Percentiles rank a stretch among this genome's conserved stretches.
These are phyloP conservation scores for Brachionus sp. DNA, from an alignment of 1,140 invertebrate species.

Conservation along the genomic window DNA sequence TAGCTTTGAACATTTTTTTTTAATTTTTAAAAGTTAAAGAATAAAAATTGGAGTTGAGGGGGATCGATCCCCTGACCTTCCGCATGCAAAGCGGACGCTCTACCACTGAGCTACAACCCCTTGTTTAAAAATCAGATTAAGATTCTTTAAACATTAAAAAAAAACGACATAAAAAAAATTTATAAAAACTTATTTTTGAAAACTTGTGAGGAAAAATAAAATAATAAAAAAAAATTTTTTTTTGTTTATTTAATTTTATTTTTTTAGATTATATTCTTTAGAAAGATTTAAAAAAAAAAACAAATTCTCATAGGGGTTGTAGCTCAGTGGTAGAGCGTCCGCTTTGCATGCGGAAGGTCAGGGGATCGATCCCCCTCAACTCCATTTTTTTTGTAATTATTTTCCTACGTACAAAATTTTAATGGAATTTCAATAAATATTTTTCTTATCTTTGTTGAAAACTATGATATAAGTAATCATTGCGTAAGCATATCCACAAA, in stretches of 20 bases:
- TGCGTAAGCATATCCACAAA: no score
- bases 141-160: no score
- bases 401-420: neutral
- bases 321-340: neutral
- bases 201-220: no score
- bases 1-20: neutral
- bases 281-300: neutral
- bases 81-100: slow-evolving; percentile 46
- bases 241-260: no score
- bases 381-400: neutral
- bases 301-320: neutral
- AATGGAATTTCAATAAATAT: no score
- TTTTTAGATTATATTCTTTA: neutral
- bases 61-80: slow-evolving; percentile 46
- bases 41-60: slow-evolving; percentile 43
- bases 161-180: no score
- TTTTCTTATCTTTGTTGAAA: no score
- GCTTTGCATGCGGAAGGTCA: slow-evolving; percentile 30
- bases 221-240: no score
- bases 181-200: no score
- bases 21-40: neutral
- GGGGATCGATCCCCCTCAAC: slow-evolving; percentile 32
- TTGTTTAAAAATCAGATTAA: neutral
- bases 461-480: no score
- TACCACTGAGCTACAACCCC: slow-evolving; percentile 46